Percentiles rank a stretch among this genome's conserved stretches.
Conservation (phyloP, 2,888 invertebrate genomes). For the Stegana nigrithorax region DNA sequence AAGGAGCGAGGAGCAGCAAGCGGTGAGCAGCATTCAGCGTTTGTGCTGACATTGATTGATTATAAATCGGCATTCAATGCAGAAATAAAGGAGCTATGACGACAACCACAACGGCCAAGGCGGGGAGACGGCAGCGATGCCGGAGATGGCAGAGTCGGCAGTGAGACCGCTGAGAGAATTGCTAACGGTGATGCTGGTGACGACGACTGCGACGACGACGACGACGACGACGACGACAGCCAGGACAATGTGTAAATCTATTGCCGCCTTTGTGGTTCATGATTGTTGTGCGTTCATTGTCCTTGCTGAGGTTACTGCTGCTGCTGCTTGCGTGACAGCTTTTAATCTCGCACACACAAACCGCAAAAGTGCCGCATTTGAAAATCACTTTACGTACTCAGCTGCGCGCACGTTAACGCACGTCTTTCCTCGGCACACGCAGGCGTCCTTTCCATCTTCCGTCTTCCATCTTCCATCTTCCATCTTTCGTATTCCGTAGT, state of each 20-base stretch:
- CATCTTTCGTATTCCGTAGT: constrained; percentile 39
- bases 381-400: constrained; percentile 52
- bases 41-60: constrained; percentile 65
- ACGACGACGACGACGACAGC: no score
- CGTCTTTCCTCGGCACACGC: constrained; percentile 43
- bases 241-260: background rate
- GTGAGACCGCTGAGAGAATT: no score
- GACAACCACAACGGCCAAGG: background rate
- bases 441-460: constrained; percentile 18
- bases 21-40: constrained; percentile 31
- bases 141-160: no score
- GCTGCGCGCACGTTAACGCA: background rate
- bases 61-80: constrained; percentile 66
- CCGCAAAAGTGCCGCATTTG: constrained; percentile 43
- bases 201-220: no score
- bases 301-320: constrained; percentile 49
- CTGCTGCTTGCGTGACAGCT: constrained; percentile 60
- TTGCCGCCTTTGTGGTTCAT: background rate
- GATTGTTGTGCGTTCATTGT: background rate
- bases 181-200: no score
- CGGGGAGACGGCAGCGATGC: no score
- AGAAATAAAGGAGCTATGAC: constrained; percentile 51
- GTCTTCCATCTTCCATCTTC: background rate
- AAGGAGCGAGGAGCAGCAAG: constrained; percentile 8
- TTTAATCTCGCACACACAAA: constrained; percentile 53